phyloP scores from a whole-genome alignment of 2,113 vertebrate genomes.

The Notarius quadriscutis region DNA sequence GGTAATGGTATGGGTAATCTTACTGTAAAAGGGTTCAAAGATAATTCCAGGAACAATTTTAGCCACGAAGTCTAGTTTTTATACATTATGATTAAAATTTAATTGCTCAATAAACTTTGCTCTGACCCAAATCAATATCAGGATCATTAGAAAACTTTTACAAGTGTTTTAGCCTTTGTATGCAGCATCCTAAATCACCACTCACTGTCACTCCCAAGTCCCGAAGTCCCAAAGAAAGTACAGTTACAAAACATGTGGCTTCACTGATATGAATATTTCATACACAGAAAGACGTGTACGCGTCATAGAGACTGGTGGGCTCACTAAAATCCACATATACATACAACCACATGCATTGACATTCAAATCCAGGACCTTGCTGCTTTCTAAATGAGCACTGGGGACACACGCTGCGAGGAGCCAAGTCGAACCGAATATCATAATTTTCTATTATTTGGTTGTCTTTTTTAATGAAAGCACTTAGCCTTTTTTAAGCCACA shows the following conservation, averaged over 20 bases:
- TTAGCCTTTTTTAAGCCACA: conserved; percentile 44
- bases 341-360: conserved; percentile 14
- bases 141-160: conserved; percentile 11
- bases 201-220: background rate
- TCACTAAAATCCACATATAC: background rate
- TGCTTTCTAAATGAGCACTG: conserved; percentile 41
- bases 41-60: conserved; percentile 8
- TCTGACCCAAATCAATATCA: conserved; percentile 21
- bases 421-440: conserved; percentile 50
- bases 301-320: conserved; percentile 12
- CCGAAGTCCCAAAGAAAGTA: conserved; percentile 16
- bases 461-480: conserved; percentile 52
- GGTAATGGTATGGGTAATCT: background rate
- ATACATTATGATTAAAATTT: conserved; percentile 35
- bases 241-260: conserved; percentile 21
- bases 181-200: background rate
- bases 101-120: background rate
- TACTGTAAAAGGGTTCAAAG: conserved; percentile 7
- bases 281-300: conserved; percentile 15
- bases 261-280: conserved; percentile 43
- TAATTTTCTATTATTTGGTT: conserved; percentile 56
- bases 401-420: conserved; percentile 13
- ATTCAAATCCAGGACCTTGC: conserved; percentile 38
- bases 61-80: background rate
- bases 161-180: background rate